A percentile compares a stretch with the other conserved stretches of the same genome.
Evolutionary conservation across 2,888 invertebrate species (phyloP).

Genomic region (Himalopsyche anomala): DNA sequence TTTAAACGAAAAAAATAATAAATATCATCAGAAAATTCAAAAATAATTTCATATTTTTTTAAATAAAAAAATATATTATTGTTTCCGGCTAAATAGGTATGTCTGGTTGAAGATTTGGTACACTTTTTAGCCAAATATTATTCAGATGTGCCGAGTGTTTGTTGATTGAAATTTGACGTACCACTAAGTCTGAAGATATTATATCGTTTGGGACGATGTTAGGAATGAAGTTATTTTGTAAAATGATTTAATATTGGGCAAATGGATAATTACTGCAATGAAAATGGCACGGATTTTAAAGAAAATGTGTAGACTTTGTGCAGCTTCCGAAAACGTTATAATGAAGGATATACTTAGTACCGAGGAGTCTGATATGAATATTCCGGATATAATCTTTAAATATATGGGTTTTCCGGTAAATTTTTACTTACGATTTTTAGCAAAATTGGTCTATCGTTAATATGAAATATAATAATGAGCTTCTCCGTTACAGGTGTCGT

Average conservation of each 20-base stretch:
- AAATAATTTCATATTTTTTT: too few relatives aligned
- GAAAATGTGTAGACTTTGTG: slow-evolving; percentile 60
- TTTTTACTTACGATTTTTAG: background rate
- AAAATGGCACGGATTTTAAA: slow-evolving; percentile 58
- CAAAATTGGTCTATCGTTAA: background rate
- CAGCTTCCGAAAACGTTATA: slow-evolving; percentile 49
- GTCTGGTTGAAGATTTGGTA: too few relatives aligned
- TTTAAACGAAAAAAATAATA: too few relatives aligned
- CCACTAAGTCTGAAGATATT: background rate
- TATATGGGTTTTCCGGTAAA: slow-evolving; percentile 59
- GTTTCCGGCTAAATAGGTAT: too few relatives aligned
- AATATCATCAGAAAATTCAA: too few relatives aligned
- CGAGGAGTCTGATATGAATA: slow-evolving; percentile 57
- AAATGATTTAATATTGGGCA: slow-evolving; percentile 36
- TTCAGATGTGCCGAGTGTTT: slow-evolving; percentile 36
- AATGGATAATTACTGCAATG: slow-evolving; percentile 46
- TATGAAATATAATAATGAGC: background rate
- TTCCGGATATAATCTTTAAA: slow-evolving; percentile 60
- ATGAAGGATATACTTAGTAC: slow-evolving; percentile 58
- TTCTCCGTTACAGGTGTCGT: slow-evolving; percentile 50
- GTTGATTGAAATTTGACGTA: slow-evolving; percentile 48
- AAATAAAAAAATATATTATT: too few relatives aligned
- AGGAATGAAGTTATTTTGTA: slow-evolving; percentile 3
- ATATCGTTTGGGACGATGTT: background rate
- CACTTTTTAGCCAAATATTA: slow-evolving; percentile 11